These are phyloP conservation scores for Acanthococcus lagerstroemiae DNA, from an alignment of 2,888 invertebrate genomes.

Conservation along the genomic window DNA sequence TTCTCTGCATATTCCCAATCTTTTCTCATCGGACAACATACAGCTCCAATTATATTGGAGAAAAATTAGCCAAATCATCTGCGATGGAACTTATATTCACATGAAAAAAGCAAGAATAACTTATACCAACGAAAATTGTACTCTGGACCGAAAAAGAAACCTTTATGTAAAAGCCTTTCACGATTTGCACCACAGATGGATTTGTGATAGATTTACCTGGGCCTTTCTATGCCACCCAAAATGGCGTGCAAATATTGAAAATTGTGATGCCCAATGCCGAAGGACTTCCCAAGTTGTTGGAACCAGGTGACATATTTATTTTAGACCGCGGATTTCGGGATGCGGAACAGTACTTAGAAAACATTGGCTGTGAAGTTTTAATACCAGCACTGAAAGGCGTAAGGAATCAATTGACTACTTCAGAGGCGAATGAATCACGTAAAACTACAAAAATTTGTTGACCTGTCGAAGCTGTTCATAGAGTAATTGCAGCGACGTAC, in stretches of 20 bases:
- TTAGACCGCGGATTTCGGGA: too few relatives aligned
- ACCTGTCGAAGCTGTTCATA: too few relatives aligned
- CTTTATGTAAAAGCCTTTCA: slow-evolving; percentile 38
- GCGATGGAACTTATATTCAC: slow-evolving; percentile 35
- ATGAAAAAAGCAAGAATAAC: slow-evolving; percentile 36
- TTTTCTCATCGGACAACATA: too few relatives aligned
- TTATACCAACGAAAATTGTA: slow-evolving; percentile 35
- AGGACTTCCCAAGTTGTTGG: slow-evolving; percentile 33
- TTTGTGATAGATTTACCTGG: slow-evolving; percentile 36
- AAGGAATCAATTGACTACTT: too few relatives aligned
- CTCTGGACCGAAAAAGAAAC: slow-evolving; percentile 37
- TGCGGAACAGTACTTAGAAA: slow-evolving; percentile 28
- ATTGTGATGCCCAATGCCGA: slow-evolving; percentile 33
- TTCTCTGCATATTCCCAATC: too few relatives aligned
- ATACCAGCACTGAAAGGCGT: too few relatives aligned
- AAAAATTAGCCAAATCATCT: too few relatives aligned
- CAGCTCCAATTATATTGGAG: too few relatives aligned
- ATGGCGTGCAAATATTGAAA: slow-evolving; percentile 37
- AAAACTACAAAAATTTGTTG: too few relatives aligned
- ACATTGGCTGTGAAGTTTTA: too few relatives aligned
- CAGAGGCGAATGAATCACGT: too few relatives aligned
- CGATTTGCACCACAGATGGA: slow-evolving; percentile 36
- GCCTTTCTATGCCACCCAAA: slow-evolving; percentile 29
- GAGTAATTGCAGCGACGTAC: too few relatives aligned
- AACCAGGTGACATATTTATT: slow-evolving; percentile 34